phyloP scores from a whole-genome alignment of 2,888 invertebrate genomes.

The Caenorhabditis sulstoni region DNA sequence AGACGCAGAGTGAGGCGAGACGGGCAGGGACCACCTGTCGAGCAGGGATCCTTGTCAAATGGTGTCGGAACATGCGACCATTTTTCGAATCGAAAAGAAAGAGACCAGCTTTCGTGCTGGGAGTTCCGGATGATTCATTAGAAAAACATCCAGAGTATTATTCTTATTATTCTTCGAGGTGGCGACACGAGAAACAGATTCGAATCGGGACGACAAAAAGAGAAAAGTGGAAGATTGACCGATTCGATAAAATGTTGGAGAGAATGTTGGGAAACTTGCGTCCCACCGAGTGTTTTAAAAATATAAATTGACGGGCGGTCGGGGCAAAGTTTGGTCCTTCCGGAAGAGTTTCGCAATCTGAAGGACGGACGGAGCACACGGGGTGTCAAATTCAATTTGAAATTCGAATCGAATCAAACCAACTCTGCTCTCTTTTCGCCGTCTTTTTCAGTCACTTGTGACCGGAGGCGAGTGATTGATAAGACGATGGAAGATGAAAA shows the following conservation, averaged over 20 bases:
- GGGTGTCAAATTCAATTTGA: conserved; percentile 43
- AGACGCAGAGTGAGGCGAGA: neutral
- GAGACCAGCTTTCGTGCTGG: too few relatives aligned
- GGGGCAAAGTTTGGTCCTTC: too few relatives aligned
- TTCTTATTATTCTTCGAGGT: neutral
- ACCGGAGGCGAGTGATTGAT: conserved; percentile 37
- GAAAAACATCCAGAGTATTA: conserved; percentile 8
- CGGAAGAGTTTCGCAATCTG: conserved; percentile 24
- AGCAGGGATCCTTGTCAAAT: conserved; percentile 32
- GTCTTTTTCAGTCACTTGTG: conserved; percentile 13
- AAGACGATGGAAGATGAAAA: conserved; percentile 34
- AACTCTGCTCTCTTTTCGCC: conserved; percentile 5
- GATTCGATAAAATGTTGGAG: conserved; percentile 19
- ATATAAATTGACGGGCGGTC: too few relatives aligned
- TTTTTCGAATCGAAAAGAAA: conserved; percentile 6
- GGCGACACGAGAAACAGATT: conserved; percentile 15
- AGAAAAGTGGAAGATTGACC: conserved; percentile 18
- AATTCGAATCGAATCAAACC: conserved; percentile 40
- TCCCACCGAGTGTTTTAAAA: too few relatives aligned
- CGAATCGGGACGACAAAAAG: conserved; percentile 9
- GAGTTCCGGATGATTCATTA: conserved; percentile 35
- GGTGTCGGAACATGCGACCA: conserved; percentile 26
- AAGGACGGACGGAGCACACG: neutral
- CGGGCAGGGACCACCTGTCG: conserved; percentile 27
- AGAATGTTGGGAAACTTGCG: too few relatives aligned